Evolutionary conservation across 92 coral and sea anemone species (phyloP).

Genomic region (Zoanthus gigantus): DNA sequence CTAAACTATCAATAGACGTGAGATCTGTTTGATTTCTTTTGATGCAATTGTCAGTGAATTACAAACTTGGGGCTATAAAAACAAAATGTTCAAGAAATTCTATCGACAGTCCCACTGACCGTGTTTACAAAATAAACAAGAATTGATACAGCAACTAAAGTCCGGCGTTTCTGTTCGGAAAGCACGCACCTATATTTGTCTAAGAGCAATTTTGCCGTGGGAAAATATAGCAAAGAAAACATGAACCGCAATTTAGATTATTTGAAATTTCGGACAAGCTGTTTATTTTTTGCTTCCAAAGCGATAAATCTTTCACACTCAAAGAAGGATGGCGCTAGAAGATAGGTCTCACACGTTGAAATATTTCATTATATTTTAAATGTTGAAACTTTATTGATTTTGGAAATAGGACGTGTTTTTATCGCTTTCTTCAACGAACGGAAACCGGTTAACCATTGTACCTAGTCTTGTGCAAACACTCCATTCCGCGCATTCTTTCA

Average conservation of each 20-base stretch:
- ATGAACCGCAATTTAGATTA: neutral
- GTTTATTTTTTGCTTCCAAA: neutral
- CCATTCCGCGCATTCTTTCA: conserved; percentile 38
- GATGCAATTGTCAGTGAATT: conserved; percentile 33
- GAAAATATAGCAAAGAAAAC: conserved; percentile 33
- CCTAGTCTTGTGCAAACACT: conserved; percentile 22
- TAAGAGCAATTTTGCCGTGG: conserved; percentile 40
- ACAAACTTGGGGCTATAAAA: conserved; percentile 36
- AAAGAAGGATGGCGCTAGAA: neutral
- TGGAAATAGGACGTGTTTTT: no score
- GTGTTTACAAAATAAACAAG: conserved; percentile 33
- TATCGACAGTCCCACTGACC: conserved; percentile 8
- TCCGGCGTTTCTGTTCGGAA: conserved; percentile 3
- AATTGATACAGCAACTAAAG: neutral
- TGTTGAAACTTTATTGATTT: neutral
- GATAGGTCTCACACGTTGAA: conserved; percentile 4
- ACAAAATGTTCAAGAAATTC: conserved; percentile 10
- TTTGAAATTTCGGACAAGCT: neutral
- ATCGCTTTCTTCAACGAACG: conserved; percentile 14
- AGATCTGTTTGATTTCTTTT: conserved; percentile 23
- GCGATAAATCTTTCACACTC: neutral
- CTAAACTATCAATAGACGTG: neutral
- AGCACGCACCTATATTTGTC: conserved; percentile 37
- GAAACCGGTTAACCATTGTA: conserved; percentile 7
- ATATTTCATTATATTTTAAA: neutral